Base-by-base conservation (phyloP, 2,888 invertebrate species). In the Chydorus sphaericus region DNA sequence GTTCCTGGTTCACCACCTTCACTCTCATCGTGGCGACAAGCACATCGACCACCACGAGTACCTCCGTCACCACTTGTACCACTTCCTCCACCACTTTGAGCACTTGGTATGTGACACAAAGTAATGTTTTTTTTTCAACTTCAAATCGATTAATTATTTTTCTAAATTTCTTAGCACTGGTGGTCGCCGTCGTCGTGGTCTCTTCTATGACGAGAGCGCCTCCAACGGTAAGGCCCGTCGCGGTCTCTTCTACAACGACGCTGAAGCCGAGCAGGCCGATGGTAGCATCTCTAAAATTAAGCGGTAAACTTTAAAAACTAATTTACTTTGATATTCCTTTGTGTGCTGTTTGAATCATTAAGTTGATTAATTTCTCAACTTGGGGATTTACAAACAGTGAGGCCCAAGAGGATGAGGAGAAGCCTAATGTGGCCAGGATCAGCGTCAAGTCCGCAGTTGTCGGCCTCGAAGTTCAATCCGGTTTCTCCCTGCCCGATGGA, bases 401-500 rank as follows among this genome's bases (percentile, higher is more conserved):
- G n/a, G n/a, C n/a, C n/a, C n/a, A n/a, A n/a, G n/a, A n/a, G n/a
- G n/a, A n/a, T n/a, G n/a, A n/a, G n/a, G n/a, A n/a, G n/a, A n/a
- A n/a, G n/a, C n/a, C n/a, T n/a, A n/a, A n/a, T n/a, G n/a, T n/a
- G n/a, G n/a, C n/a, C n/a, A n/a, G n/a, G n/a, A n/a, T n/a, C n/a
- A n/a, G n/a, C n/a, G n/a, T n/a, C n/a, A n/a, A n/a, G n/a, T n/a
- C n/a, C n/a, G n/a, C n/a, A n/a, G n/a, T n/a, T n/a, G n/a, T n/a
- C n/a, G n/a, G n/a, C n/a, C n/a, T n/a, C n/a, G 39, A 39, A 39
- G 39, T 39, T n/a, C 39, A 39, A 23, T 18, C 39, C n/a, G 39
- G 39, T 39, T 39, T 39, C 39, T n/a, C 39, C 1, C 18, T 39
- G 2, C 39, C 39, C 16, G 16, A 14, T 3, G 39, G 39, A 16